These are phyloP conservation scores for Anas capensis DNA, from an alignment of 2,797 vertebrate genomes.

Conservation along the genomic window DNA sequence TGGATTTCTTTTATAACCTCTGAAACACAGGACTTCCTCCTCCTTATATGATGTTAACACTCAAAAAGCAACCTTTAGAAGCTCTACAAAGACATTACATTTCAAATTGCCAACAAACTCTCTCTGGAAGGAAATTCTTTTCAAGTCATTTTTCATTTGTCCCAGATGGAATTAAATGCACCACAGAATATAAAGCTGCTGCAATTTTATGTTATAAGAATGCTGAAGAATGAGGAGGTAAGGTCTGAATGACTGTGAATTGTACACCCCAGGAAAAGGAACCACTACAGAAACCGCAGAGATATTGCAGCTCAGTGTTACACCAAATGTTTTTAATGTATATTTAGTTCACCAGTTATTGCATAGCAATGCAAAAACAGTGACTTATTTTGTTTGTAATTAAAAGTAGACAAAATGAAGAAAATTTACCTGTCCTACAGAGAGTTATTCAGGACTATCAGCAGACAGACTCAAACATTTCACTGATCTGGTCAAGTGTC, in stretches of 20 bases:
- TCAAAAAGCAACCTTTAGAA: background rate
- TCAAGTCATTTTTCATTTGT: background rate
- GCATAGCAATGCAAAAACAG: background rate
- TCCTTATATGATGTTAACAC: background rate
- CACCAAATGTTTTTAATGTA: background rate
- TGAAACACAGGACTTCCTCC: background rate
- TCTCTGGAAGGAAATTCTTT: background rate
- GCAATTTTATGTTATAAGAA: background rate
- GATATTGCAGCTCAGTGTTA: background rate
- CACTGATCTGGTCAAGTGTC: conserved; percentile 29
- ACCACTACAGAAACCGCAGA: background rate
- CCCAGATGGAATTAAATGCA: background rate
- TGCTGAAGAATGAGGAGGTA: background rate
- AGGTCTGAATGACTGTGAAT: background rate
- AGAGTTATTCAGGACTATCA: conserved; percentile 20
- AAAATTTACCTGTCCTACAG: background rate
- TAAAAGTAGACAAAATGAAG: background rate
- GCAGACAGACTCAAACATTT: conserved; percentile 27
- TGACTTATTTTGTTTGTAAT: background rate
- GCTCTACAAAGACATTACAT: background rate
- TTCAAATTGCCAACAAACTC: background rate
- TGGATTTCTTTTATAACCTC: background rate
- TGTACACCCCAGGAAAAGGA: background rate
- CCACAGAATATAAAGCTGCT: background rate
- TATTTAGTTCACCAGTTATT: background rate